Percentiles rank a stretch among this genome's conserved stretches.
Conservation (phyloP, 2,113 vertebrate species). For the Oryctolagus cuniculus region DNA sequence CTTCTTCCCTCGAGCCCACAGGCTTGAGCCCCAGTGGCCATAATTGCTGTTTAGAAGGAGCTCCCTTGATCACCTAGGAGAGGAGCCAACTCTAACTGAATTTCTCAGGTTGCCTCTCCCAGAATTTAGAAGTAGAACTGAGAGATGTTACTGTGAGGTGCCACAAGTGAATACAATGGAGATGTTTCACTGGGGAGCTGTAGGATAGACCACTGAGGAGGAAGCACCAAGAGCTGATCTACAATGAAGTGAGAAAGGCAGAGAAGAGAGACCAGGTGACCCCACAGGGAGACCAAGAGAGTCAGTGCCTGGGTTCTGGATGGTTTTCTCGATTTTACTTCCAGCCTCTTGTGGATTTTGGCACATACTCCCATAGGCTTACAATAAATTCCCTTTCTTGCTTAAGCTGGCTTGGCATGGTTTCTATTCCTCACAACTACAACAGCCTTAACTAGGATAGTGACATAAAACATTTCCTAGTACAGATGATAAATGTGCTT, state of each 20-base stretch:
- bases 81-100: not conserved
- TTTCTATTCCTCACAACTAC: slow-evolving; percentile 15
- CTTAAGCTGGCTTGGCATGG: not conserved
- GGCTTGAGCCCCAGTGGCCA: not conserved
- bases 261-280: not conserved
- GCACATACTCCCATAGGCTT: not conserved
- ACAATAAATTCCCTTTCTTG: slow-evolving; percentile 15
- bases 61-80: not conserved
- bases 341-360: not conserved
- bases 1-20: not conserved
- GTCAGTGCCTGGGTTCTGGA: not conserved
- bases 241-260: not conserved
- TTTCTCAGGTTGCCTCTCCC: not conserved
- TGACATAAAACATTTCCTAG: slow-evolving; percentile 71
- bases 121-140: not conserved
- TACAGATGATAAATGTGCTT: slow-evolving; percentile 80
- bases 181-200: not conserved
- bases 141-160: not conserved
- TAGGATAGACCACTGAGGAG: not conserved
- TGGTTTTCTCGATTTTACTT: not conserved
- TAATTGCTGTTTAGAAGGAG: not conserved
- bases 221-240: not conserved
- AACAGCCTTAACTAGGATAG: slow-evolving; percentile 6
- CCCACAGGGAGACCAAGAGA: not conserved
- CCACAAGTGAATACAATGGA: not conserved